Conservation (phyloP, 2,113 vertebrate species). For the Stegastes partitus region DNA sequence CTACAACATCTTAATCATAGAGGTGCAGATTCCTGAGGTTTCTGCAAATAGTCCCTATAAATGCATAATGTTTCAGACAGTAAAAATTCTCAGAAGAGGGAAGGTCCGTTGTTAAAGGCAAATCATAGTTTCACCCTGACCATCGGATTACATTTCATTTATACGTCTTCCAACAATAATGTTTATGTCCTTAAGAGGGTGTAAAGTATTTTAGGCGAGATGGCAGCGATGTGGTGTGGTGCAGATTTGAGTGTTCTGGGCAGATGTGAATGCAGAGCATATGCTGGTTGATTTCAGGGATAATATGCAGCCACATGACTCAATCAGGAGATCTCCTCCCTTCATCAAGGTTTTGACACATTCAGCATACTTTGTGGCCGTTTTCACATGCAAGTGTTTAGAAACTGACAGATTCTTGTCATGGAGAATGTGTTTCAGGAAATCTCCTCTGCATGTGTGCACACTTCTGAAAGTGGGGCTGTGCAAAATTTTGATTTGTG, state of each 20-base stretch:
- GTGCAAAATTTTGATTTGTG: slow-evolving; percentile 38
- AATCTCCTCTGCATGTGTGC: slow-evolving; percentile 66
- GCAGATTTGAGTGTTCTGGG: slow-evolving; percentile 46
- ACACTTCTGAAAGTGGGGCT: slow-evolving; percentile 52
- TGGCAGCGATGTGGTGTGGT: slow-evolving; percentile 50
- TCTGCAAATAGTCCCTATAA: slow-evolving; percentile 36
- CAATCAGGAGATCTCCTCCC: slow-evolving; percentile 79
- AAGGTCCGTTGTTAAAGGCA: slow-evolving; percentile 63
- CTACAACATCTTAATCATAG: slow-evolving; percentile 53
- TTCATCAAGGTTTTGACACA: slow-evolving; percentile 75
- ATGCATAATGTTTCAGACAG: slow-evolving; percentile 47
- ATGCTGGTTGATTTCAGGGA: slow-evolving; percentile 74
- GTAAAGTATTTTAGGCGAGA: slow-evolving; percentile 66
- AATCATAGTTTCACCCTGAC: slow-evolving; percentile 71
- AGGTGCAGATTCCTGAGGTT: slow-evolving; percentile 59
- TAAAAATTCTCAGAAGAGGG: slow-evolving; percentile 28
- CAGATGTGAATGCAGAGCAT: slow-evolving; percentile 70
- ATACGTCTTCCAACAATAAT: slow-evolving; percentile 73
- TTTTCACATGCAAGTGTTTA: slow-evolving; percentile 77
- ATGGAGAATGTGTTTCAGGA: slow-evolving; percentile 66
- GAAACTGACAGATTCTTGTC: slow-evolving; percentile 77
- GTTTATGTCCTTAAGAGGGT: slow-evolving; percentile 76
- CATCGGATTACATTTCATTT: slow-evolving; percentile 69
- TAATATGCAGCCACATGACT: slow-evolving; percentile 81
- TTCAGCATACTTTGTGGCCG: slow-evolving; percentile 67